These are phyloP conservation scores for Trichopria drosophilae DNA, from an alignment of 2,888 invertebrate genomes.

Conservation along the genomic window DNA sequence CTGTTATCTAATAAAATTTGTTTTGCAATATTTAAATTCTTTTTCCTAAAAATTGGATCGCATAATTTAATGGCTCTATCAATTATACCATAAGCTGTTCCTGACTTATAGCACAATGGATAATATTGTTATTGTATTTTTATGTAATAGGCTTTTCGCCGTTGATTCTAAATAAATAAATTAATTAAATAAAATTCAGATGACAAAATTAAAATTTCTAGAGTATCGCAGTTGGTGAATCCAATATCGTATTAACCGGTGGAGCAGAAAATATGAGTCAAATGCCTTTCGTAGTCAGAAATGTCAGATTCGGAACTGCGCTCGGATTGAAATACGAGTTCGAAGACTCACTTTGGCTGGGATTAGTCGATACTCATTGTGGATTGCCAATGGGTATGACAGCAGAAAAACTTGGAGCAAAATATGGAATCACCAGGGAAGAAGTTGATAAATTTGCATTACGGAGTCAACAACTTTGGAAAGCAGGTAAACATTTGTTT, in stretches of 20 bases:
- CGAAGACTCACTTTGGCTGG: constrained; percentile 89
- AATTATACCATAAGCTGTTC: too few relatives aligned
- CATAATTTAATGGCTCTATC: neutral
- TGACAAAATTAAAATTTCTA: constrained; percentile 51
- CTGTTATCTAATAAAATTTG: too few relatives aligned
- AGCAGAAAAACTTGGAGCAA: constrained; percentile 88
- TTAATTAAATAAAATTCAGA: constrained; percentile 1
- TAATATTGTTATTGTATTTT: too few relatives aligned
- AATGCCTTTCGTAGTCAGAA: constrained; percentile 82
- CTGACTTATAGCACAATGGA: too few relatives aligned
- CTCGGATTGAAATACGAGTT: constrained; percentile 76
- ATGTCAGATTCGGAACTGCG: constrained; percentile 84
- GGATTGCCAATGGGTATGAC: constrained; percentile 95
- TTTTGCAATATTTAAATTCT: constrained; percentile 1
- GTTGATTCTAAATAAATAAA: neutral
- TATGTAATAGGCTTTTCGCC: too few relatives aligned
- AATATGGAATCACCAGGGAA: constrained; percentile 78
- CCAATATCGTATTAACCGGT: constrained; percentile 85
- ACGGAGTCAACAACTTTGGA: constrained; percentile 86
- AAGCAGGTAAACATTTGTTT: constrained; percentile 64
- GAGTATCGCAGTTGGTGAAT: constrained; percentile 85
- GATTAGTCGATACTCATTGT: constrained; percentile 85
- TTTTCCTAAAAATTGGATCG: neutral
- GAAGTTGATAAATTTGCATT: constrained; percentile 86
- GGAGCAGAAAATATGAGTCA: constrained; percentile 97